phyloP scores from a whole-genome alignment of 1,140 invertebrate species.

The Hirudo medicinalis region DNA sequence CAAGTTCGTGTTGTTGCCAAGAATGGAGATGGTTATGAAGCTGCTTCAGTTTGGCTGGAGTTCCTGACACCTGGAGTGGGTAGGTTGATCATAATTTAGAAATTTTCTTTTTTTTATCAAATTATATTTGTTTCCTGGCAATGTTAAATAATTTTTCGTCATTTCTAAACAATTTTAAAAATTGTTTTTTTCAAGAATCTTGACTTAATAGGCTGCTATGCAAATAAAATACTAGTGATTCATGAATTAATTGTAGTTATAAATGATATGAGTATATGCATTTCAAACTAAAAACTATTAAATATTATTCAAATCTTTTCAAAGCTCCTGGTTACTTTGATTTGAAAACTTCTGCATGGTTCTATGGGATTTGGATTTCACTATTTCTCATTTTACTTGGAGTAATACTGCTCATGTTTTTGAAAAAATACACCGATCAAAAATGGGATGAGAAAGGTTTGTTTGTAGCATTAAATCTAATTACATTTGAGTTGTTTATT shows the following conservation, averaged over 20 bases:
- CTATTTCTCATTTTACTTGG: slow-evolving; percentile 22
- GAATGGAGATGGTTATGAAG: slow-evolving; percentile 58
- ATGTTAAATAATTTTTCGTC: too few species aligned
- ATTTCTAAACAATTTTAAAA: too few species aligned
- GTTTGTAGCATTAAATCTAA: not conserved
- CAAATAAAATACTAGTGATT: too few species aligned
- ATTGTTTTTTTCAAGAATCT: not conserved
- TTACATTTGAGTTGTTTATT: not conserved
- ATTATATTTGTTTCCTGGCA: not conserved
- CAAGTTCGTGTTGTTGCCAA: slow-evolving; percentile 80
- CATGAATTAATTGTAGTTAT: too few species aligned
- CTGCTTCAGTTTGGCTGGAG: slow-evolving; percentile 23
- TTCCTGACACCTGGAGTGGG: slow-evolving; percentile 25
- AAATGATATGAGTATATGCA: too few species aligned
- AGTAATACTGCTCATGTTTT: slow-evolving; percentile 15
- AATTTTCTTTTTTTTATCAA: not conserved
- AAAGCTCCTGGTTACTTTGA: slow-evolving; percentile 17
- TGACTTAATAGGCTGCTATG: too few species aligned
- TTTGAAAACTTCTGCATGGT: slow-evolving; percentile 18
- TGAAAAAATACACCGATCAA: slow-evolving; percentile 19
- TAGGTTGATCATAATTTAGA: slow-evolving; percentile 9
- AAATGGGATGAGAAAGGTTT: slow-evolving; percentile 21
- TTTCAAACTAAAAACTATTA: not conserved
- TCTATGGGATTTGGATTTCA: slow-evolving; percentile 22
- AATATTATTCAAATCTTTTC: not conserved